These are phyloP conservation scores for Anorthoa munda DNA, from an alignment of 2,888 invertebrate species.

Conservation along the genomic window DNA sequence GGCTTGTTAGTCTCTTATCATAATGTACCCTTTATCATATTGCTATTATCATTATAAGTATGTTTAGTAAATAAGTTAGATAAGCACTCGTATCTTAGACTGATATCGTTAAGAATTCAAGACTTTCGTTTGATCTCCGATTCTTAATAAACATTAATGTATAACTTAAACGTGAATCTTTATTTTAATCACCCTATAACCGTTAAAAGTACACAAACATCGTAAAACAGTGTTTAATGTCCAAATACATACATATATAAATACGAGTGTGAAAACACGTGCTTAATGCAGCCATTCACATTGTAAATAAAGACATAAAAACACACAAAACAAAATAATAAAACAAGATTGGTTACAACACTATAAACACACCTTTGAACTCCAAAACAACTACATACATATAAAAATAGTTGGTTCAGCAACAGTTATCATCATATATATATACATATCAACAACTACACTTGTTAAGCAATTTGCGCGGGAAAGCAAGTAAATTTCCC, in stretches of 20 bases:
- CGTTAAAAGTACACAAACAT: constrained; percentile 22
- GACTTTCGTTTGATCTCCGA: constrained; percentile 91
- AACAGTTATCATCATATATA: constrained; percentile 1
- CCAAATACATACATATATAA: background rate
- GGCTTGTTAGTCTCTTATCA: constrained; percentile 55
- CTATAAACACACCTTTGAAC: background rate
- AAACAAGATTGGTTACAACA: constrained; percentile 12
- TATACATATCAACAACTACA: background rate
- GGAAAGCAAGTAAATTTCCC: constrained; percentile 25
- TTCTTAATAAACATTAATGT: constrained; percentile 83
- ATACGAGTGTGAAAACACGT: constrained; percentile 36
- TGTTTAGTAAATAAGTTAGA: constrained; percentile 57
- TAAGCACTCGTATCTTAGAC: constrained; percentile 76
- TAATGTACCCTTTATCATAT: constrained; percentile 33
- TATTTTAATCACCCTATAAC: constrained; percentile 53
- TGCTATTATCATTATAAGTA: constrained; percentile 5
- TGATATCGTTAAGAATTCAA: constrained; percentile 86
- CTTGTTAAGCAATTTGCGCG: constrained; percentile 29
- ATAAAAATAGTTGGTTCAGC: background rate
- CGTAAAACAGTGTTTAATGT: constrained; percentile 18
- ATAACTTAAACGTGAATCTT: constrained; percentile 66
- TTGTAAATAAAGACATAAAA: constrained; percentile 3
- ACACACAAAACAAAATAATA: background rate
- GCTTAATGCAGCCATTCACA: constrained; percentile 16
- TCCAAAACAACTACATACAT: background rate